Percentiles rank a stretch among this genome's conserved stretches.
Evolutionary conservation across 2,888 invertebrate genomes (phyloP).

Genomic region (Limenitis camilla): DNA sequence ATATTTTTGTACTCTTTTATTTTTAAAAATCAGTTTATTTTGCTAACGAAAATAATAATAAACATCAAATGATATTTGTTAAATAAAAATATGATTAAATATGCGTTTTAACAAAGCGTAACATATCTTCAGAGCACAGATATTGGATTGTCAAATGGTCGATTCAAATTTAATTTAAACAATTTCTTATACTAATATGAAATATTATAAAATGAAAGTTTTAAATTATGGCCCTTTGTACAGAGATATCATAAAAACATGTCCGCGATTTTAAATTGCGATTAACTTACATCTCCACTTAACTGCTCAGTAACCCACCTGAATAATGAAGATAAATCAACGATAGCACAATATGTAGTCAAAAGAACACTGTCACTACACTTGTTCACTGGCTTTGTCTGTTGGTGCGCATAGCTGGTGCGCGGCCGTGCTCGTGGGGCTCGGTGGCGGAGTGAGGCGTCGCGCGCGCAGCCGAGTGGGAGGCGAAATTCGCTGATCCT

Average conservation of each 20-base stretch:
- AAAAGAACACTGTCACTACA: constrained; percentile 41
- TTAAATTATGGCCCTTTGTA: background rate
- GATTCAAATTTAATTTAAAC: too few species aligned
- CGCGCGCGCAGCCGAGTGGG: constrained; percentile 46
- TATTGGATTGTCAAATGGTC: too few species aligned
- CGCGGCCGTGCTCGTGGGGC: constrained; percentile 50
- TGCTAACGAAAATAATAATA: too few species aligned
- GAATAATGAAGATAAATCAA: constrained; percentile 22
- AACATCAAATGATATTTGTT: too few species aligned
- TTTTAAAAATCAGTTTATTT: too few species aligned
- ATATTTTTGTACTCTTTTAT: too few species aligned
- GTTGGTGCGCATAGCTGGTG: constrained; percentile 28
- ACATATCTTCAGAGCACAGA: too few species aligned
- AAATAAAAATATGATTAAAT: too few species aligned
- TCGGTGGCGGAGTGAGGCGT: constrained; percentile 54
- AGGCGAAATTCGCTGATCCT: constrained; percentile 50
- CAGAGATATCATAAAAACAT: constrained; percentile 8
- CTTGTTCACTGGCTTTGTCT: constrained; percentile 41
- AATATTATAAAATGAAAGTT: background rate
- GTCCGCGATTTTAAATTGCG: constrained; percentile 9
- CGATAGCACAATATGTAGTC: constrained; percentile 19
- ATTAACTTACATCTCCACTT: constrained; percentile 1
- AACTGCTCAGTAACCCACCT: constrained; percentile 41
- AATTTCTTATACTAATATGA: too few species aligned
- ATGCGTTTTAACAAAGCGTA: too few species aligned